Percentiles rank a stretch among this genome's conserved stretches.
Evolutionary conservation across 2,888 invertebrate species (phyloP).

Genomic region (Pilophorus perplexus): DNA sequence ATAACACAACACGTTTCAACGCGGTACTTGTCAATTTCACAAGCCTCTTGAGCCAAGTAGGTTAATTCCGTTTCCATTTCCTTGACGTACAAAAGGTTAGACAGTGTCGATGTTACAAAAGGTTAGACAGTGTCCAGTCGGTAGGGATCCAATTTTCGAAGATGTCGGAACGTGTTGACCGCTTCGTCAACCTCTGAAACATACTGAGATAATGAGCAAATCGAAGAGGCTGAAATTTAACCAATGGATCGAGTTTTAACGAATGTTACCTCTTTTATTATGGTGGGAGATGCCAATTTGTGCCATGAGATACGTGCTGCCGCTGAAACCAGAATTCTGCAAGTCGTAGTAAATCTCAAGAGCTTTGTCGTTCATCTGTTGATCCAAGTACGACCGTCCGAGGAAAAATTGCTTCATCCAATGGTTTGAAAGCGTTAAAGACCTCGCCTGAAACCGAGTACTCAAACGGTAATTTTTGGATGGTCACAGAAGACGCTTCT

Average conservation of each 20-base stretch:
- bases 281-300: constrained; percentile 92
- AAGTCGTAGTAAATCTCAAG: constrained; percentile 76
- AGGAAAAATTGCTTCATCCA: constrained; percentile 95
- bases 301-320: constrained; percentile 83
- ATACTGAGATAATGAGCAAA: background rate
- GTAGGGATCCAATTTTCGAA: constrained; percentile 86
- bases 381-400: constrained; percentile 84
- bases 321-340: constrained; percentile 74
- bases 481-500: no score
- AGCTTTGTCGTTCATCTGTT: constrained; percentile 87
- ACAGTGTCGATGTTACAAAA: no score
- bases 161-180: constrained; percentile 75
- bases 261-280: constrained; percentile 72
- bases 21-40: constrained; percentile 91
- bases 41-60: constrained; percentile 87
- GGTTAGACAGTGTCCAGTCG: constrained; percentile 93
- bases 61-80: constrained; percentile 89
- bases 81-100: constrained; percentile 91
- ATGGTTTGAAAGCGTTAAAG: constrained; percentile 67
- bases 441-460: constrained; percentile 51
- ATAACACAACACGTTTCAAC: constrained; percentile 98
- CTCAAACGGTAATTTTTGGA: background rate
- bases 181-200: constrained; percentile 82
- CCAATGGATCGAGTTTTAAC: background rate
- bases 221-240: background rate